Percentiles rank a stretch among this genome's conserved stretches.
Evolutionary conservation across 2,888 invertebrate species (phyloP).

Genomic region (Papilio protenor): DNA sequence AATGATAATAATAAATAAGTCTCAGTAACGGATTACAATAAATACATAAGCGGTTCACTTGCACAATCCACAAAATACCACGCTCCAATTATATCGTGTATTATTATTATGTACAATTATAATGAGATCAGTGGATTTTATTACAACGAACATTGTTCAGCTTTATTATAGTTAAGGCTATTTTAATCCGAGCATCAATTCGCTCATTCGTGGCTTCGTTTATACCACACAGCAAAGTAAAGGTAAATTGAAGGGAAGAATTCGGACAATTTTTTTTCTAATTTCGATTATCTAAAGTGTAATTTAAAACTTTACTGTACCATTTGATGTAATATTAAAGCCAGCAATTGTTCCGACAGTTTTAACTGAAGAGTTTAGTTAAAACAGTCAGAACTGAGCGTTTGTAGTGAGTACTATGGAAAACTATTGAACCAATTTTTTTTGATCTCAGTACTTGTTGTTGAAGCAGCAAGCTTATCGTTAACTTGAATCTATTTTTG

Average conservation of each 20-base stretch:
- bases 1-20: background rate
- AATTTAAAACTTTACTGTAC: background rate
- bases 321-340: no score
- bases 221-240: background rate
- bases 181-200: slow-evolving; percentile 1
- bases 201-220: background rate
- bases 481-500: background rate
- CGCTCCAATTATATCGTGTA: slow-evolving; percentile 18
- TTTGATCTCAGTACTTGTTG: background rate
- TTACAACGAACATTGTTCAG: slow-evolving; percentile 1
- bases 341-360: no score
- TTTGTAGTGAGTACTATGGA: no score
- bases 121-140: slow-evolving; percentile 25
- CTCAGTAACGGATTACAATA: slow-evolving; percentile 13
- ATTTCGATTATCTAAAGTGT: background rate
- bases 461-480: background rate
- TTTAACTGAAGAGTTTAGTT: no score
- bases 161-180: slow-evolving; percentile 4
- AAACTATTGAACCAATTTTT: background rate
- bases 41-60: slow-evolving; percentile 15
- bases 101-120: slow-evolving; percentile 23
- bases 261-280: background rate
- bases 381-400: no score
- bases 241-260: background rate
- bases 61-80: slow-evolving; percentile 21